Evolutionary conservation across 2,113 vertebrate genomes (phyloP), one percentile per base, ranked within the genome.

Genomic region (Trematomus loennbergii): DNA sequence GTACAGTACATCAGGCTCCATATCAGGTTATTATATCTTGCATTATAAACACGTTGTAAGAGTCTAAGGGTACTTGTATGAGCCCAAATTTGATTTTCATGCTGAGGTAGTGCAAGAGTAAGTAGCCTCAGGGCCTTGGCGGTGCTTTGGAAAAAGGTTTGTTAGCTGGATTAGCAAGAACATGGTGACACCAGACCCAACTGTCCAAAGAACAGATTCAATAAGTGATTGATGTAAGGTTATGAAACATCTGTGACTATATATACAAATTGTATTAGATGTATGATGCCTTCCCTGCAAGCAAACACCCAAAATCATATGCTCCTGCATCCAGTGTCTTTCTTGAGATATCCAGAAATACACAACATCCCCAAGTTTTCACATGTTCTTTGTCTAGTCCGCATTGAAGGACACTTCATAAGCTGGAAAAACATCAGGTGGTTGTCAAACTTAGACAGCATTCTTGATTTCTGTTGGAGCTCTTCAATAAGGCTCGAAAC

Each of bases 51-150:
- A 33, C 79, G 22, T 40, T 54, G 36, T 67, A n/a, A 57, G 58
- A 33, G 66, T 55, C 52, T 43, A 29, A 57, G 43, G 36, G 45
- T 45, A 45, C 22, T 65, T 65, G 29, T 52, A 58, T 22, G 48
- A 61, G 16, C 48, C 29, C 13, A 25, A 46, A 16, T 60, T 25
- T 33, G 64, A 85, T 54, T 64, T n/a, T 33, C 40, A n/a, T 46
- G 18, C 1, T 36, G 18, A 60, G 49, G 25, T 63, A 46, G 29
- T 57, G 29, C 50, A 59, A 53, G 25, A 65, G 1, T 64, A 46
- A 49, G 58, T 16, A 33, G 65, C 45, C 52, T 66, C 48, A 4
- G 53, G 40, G 52, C 18, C 50, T 63, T 18, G 40, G 22, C 9
- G 2, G 8, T 12, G 45, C 48, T 70, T 71, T 4, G 57, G 69